Evolutionary conservation across 2,797 vertebrate species (phyloP), one percentile per base, ranked within the genome.

Genomic region (Iguana delicatissima): DNA sequence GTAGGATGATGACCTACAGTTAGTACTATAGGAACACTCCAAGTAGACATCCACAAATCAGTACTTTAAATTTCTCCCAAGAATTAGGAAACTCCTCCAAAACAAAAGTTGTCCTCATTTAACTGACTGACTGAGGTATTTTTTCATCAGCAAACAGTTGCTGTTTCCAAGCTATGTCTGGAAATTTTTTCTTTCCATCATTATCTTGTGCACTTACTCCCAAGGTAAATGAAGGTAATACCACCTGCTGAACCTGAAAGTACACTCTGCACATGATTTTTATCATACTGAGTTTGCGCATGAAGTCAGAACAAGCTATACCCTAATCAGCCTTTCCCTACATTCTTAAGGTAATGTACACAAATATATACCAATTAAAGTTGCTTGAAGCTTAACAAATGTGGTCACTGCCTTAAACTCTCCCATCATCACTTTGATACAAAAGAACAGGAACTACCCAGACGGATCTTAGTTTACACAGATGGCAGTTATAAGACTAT

Each of bases 271-370:
- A 79, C 32, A 77, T 67, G 38, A 46, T 80, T 46, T 84, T 90
- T 74, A 91, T 24, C 55, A 38, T 87, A 84, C 16, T 50, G 62
- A 84, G 84, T 12, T 57, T 72, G 62, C 10, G 73, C 83, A 86
- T 50, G 50, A 95, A 95, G 86, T 89, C 93, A 91, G 91, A 93
- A 95, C 94, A 92, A 93, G 95, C 64, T 57, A 55, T 22, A 79
- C 81, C 64, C 89, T 93, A 91, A 92, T 93, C 92, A 80, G 2
- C 46, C 93, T 85, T 83, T 62, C 84, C 14, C 84, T 77, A 26
- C 29, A 80, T 92, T 67, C 82, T 12, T 91, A 92, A 32, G 90
- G 64, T 92, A 91, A 76, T 94, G 89, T 80, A 93, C 84, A 86
- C 89, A 95, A 73, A 88, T 82, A 90, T 91, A 94, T 86, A 26